Conservation (phyloP, 2,797 vertebrate genomes). For the Emydoidea blandingii region DNA sequence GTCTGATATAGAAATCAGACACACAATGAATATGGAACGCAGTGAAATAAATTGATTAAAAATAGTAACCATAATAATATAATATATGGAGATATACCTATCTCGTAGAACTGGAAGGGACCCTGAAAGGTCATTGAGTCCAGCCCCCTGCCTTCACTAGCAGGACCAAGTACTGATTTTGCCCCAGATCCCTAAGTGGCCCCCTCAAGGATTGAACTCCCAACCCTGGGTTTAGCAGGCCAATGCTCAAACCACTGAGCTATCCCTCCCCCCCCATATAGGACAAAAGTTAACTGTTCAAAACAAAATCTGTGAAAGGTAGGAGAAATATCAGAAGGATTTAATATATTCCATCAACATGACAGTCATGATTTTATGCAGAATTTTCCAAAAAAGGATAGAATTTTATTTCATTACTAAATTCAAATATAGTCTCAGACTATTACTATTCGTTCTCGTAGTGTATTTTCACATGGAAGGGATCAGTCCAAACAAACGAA, state of each 20-base stretch:
- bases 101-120: too few relatives aligned
- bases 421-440: background rate
- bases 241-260: too few relatives aligned
- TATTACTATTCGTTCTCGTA: fast-evolving
- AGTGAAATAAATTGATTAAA: fast-evolving
- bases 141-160: too few relatives aligned
- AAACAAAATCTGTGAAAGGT: background rate
- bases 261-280: background rate
- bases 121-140: too few relatives aligned
- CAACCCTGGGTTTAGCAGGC: too few relatives aligned
- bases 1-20: fast-evolving
- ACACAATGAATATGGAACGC: background rate
- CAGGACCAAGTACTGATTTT: too few relatives aligned
- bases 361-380: conserved; percentile 47
- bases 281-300: background rate
- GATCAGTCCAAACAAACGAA: background rate
- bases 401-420: background rate
- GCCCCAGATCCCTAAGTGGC: too few relatives aligned
- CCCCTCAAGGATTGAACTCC: too few relatives aligned
- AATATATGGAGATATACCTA: too few relatives aligned
- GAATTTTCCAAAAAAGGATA: background rate
- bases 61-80: background rate
- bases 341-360: conserved; percentile 25
- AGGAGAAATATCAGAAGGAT: background rate
- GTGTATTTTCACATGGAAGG: background rate